Evolutionary conservation across 1,140 invertebrate species (phyloP), one percentile per base, ranked within the genome.

Genomic region (Homarus americanus): DNA sequence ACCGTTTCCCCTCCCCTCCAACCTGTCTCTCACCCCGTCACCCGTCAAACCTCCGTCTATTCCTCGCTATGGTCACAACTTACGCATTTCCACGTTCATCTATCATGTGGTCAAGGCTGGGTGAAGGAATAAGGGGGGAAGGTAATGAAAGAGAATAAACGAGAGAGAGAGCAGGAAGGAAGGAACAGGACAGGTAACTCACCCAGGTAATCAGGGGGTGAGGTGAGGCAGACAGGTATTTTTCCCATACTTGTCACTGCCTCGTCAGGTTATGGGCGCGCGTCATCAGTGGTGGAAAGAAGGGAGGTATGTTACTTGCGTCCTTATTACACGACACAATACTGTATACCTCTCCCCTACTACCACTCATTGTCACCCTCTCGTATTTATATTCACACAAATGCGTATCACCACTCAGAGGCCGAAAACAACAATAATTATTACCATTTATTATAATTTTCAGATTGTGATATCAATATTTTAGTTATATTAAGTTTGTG

Each of bases 161-260:
- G n/a, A n/a, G 79, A 24, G 78, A 15, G 41, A 9, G 41, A 7
- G 53, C 53, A 58, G 63, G n/a, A 24, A 69, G 63, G 63, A 28
- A 69, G 63, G 32, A 69, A 7, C 79, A n/a, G n/a, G n/a, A n/a
- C n/a, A n/a, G n/a, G n/a, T n/a, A n/a, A n/a, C n/a, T n/a, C n/a
- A n/a, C n/a, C n/a, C n/a, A n/a, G n/a, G n/a, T n/a, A n/a, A n/a
- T n/a, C n/a, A n/a, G n/a, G n/a, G n/a, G n/a, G n/a, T n/a, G n/a
- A n/a, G n/a, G n/a, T n/a, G n/a, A n/a, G n/a, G n/a, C n/a, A n/a
- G n/a, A 28, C 79, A 82, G 79, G 79, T 82, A 82, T 82, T 82
- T 80, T 82, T 82, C 79, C 79, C 79, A 82, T 53, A 82, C 79
- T 82, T 82, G 79, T 82, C 79, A 82, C 20, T 34, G 79, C 10